Base-by-base conservation (phyloP, 2,888 invertebrate genomes). In the Ophioninae sp. region DNA sequence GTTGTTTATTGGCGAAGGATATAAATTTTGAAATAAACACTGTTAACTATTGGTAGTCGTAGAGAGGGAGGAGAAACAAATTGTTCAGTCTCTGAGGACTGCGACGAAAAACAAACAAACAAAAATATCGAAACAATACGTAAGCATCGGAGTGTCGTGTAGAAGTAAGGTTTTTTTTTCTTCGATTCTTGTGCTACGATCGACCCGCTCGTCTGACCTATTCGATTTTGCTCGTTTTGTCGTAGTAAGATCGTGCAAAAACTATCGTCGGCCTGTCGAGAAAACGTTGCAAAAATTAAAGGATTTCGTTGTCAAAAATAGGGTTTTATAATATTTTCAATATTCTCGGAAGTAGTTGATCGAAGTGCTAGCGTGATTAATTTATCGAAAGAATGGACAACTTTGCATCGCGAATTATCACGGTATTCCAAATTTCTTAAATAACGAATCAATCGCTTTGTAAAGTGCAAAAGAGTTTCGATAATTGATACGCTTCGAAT, bases 41-140 rank as follows among this genome's bases (percentile, higher is more conserved):
- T 87, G 87, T 87, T 87, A 85, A 86, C 85, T 87, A 87, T 87
- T 86, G 84, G 83, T 84, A 85, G 80, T 85, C 73, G 79, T 62
- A 81, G 82, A 75, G 62, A 50, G 77, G 69, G 76, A 50, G 50
- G 69, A 73, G 73, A 68, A 78, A 80, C 67, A 56, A 79, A 59
- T 39, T 13, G 7, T 78, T 56, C 50, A 74, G 65, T 84, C 78
- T 78, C 67, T 41, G 57, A 62, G 56, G 70, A 83, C 56, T 44
- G 30, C 17, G 23, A 56, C 21, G 59, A 61, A 76, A 67, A 67
- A 20, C 20, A 64, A 50, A 8, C 37, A 8, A 37, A 41, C n/a
- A 59, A 41, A n/a, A n/a, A n/a, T n/a, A n/a, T 72, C 37, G 41
- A 65, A 62, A 69, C 13, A 39, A 30, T 69, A 62, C 62, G 50